These are phyloP conservation scores for Heliconius hortense DNA, from an alignment of 2,888 invertebrate genomes.

Conservation along the genomic window DNA sequence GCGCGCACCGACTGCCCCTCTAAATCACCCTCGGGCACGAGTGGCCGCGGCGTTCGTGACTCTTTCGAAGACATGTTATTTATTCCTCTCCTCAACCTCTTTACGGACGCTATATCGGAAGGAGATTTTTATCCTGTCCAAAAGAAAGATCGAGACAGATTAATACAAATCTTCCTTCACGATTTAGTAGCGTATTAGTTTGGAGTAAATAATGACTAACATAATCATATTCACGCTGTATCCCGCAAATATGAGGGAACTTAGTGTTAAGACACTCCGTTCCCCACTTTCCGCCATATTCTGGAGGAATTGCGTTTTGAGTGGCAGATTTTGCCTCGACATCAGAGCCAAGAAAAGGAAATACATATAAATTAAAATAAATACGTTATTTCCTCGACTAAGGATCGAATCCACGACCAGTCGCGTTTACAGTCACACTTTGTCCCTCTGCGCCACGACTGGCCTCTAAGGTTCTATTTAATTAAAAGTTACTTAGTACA, in stretches of 20 bases:
- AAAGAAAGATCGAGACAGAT: conserved; percentile 63
- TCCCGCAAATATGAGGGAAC: no score
- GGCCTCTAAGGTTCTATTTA: background rate
- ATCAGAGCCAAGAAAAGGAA: no score
- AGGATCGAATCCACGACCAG: no score
- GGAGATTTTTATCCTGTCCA: conserved; percentile 64
- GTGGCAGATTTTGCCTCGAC: no score
- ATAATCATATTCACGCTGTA: no score
- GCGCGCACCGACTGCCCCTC: conserved; percentile 34
- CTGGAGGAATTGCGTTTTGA: no score
- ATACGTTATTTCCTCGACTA: no score
- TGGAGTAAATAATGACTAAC: conserved; percentile 1
- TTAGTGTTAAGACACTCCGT: no score
- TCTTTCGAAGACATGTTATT: conserved; percentile 63
- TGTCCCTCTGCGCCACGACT: no score
- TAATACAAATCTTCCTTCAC: conserved; percentile 50
- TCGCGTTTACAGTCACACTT: no score
- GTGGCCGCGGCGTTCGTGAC: conserved; percentile 46
- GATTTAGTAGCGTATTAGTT: conserved; percentile 13
- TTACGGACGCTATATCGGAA: conserved; percentile 70
- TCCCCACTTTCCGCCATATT: no score
- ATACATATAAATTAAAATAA: no score
- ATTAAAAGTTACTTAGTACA: background rate
- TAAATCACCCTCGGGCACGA: conserved; percentile 43
- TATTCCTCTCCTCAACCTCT: conserved; percentile 64